Conservation (phyloP, 1,140 invertebrate genomes). For the Drosophila navojoa region DNA sequence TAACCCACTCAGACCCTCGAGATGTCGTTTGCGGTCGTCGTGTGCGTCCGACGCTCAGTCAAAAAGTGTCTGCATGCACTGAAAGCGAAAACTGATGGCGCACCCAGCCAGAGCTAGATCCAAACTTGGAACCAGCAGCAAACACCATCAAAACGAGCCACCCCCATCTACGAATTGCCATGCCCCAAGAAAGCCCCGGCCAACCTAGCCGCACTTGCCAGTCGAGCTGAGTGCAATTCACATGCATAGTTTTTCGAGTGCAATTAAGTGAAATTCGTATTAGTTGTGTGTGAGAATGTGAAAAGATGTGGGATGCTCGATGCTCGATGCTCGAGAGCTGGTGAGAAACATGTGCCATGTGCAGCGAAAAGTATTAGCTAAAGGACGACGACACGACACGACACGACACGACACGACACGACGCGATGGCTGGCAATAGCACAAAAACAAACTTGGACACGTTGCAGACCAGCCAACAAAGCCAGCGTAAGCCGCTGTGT, state of each 20-base stretch:
- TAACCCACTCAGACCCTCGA: slow-evolving; percentile 46
- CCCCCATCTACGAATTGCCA: too few species aligned
- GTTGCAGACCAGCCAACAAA: slow-evolving; percentile 24
- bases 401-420: not conserved
- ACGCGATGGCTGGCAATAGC: slow-evolving; percentile 29
- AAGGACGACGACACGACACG: slow-evolving; percentile 41
- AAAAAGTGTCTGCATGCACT: slow-evolving; percentile 59
- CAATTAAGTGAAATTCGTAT: slow-evolving; percentile 80
- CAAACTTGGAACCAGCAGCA: slow-evolving; percentile 1
- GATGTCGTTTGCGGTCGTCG: slow-evolving; percentile 56
- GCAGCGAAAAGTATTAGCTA: slow-evolving; percentile 63
- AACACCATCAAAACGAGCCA: not conserved
- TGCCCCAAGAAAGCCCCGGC: not conserved
- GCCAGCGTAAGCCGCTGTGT: too few species aligned
- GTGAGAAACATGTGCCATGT: slow-evolving; percentile 46
- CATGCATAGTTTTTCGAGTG: slow-evolving; percentile 77
- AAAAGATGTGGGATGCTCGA: not conserved
- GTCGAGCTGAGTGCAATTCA: slow-evolving; percentile 75
- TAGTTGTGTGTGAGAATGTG: slow-evolving; percentile 52
- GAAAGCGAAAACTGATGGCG: slow-evolving; percentile 56
- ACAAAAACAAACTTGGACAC: slow-evolving; percentile 69
- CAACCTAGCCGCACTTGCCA: slow-evolving; percentile 46
- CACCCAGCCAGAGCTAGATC: slow-evolving; percentile 8
- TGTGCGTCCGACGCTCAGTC: slow-evolving; percentile 56
- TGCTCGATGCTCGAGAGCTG: not conserved